These are phyloP conservation scores for Stenolophus ochropezus DNA, from an alignment of 2,888 invertebrate genomes.

Conservation along the genomic window DNA sequence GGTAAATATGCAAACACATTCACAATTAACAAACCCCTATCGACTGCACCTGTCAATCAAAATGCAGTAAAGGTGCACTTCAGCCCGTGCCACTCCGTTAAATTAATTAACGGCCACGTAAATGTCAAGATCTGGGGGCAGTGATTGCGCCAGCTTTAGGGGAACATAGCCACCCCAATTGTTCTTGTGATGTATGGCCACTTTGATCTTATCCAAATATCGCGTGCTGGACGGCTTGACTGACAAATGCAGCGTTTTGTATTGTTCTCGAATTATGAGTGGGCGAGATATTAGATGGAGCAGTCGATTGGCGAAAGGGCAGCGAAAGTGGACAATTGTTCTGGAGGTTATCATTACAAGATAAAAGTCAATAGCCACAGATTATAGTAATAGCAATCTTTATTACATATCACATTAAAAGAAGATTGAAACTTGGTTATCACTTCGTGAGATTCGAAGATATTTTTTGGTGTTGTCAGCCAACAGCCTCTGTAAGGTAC, in stretches of 20 bases:
- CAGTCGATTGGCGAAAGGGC: not conserved
- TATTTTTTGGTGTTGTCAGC: too few species aligned
- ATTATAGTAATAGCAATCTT: not conserved
- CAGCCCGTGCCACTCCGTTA: not conserved
- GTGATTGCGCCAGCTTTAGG: conserved; percentile 7
- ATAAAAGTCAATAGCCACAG: not conserved
- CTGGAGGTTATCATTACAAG: not conserved
- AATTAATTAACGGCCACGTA: conserved; percentile 45
- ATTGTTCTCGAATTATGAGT: not conserved
- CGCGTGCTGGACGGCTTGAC: not conserved
- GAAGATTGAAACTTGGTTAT: not conserved
- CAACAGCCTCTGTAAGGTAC: too few species aligned
- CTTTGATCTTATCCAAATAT: conserved; percentile 37
- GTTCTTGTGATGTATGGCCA: conserved; percentile 2
- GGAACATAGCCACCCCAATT: not conserved
- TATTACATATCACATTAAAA: not conserved
- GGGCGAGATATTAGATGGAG: not conserved
- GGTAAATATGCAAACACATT: conserved; percentile 10
- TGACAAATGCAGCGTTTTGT: conserved; percentile 32
- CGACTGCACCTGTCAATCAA: conserved; percentile 1
- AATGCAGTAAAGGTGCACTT: conserved; percentile 9
- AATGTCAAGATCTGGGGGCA: conserved; percentile 40
- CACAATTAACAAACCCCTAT: conserved; percentile 21
- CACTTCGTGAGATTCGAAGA: too few species aligned
- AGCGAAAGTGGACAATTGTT: not conserved